Base-by-base conservation (phyloP, 1,140 invertebrate species). In the Conus betulinus region DNA sequence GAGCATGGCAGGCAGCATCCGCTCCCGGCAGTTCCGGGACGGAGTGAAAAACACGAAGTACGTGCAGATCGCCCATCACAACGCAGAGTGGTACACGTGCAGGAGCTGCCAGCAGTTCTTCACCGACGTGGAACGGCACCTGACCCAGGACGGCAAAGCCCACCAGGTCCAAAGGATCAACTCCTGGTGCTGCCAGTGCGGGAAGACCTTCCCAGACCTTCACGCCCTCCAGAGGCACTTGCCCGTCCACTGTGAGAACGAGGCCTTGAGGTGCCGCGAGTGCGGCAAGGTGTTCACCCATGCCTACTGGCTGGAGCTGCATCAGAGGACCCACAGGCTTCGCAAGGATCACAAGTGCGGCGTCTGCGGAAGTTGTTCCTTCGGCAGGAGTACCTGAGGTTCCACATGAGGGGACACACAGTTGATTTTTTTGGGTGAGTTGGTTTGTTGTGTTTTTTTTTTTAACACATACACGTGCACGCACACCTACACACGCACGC, bases 341-440 rank as follows among this genome's bases (percentile, higher is more conserved):
- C 57, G 71, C 60, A 85, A 53, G 60, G 63, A 74, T 25, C 63
- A 82, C 63, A 52, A 74, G 53, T 76, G 83, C 39, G 25, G 57
- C 39, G n/a, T 39, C 17, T 85, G 84, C n/a, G 84, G 84, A 52
- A 39, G 23, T 23, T n/a, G 15, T 85, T 85, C 27, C 25, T 20
- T 27, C 7, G 39, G 27, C 39, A 25, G 8, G 63, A 74, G 11
- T 51, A 76, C 39, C 63, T 88, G 71, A n/a, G 71, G 25, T 27
- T 67, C 23, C 87, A 88, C 39, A 67, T 71, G 71, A 57, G 87
- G 8, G 76, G 67, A 8, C 89, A 90, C 71, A 87, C 89, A 23
- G 89, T 88, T 55, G 79, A 81, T 20, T 0, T 11, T 57, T 8
- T 11, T 60, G 57, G 15, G 57, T 60, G 57, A 60, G 57, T 2